Evolutionary conservation across 2,888 invertebrate genomes (phyloP).

Genomic region (Fragum sueziense): DNA sequence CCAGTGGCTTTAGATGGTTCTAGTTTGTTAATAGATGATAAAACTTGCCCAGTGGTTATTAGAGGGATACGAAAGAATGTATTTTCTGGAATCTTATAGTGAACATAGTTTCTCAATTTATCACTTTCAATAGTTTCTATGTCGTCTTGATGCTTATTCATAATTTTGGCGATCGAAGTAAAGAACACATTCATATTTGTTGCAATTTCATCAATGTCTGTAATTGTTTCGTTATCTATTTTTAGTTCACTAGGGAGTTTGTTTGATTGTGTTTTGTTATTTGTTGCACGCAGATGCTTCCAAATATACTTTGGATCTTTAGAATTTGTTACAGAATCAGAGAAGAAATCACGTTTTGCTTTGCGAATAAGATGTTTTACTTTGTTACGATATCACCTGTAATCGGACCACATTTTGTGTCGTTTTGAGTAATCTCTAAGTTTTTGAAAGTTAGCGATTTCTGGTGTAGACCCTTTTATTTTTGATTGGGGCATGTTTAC

Average conservation of each 20-base stretch:
- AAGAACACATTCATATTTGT: neutral
- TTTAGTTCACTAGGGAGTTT: neutral
- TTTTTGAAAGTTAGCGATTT: neutral
- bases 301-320: neutral
- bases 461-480: neutral
- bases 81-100: neutral
- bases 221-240: neutral
- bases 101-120: neutral
- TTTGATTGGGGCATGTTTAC: neutral
- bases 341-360: neutral
- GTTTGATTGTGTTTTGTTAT: neutral
- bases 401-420: neutral
- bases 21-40: neutral
- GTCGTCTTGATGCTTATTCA: neutral
- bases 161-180: neutral
- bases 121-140: neutral
- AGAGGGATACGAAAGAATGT: too few species aligned
- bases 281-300: neutral
- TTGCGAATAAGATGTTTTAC: neutral
- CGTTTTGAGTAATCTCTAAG: neutral
- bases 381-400: too few species aligned
- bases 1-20: conserved; percentile 3
- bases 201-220: neutral
- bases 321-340: neutral
- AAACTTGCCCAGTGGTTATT: neutral